Evolutionary conservation across 2,797 vertebrate species (phyloP), one percentile per base, ranked within the genome.

Genomic region (Ispidina lecontei): DNA sequence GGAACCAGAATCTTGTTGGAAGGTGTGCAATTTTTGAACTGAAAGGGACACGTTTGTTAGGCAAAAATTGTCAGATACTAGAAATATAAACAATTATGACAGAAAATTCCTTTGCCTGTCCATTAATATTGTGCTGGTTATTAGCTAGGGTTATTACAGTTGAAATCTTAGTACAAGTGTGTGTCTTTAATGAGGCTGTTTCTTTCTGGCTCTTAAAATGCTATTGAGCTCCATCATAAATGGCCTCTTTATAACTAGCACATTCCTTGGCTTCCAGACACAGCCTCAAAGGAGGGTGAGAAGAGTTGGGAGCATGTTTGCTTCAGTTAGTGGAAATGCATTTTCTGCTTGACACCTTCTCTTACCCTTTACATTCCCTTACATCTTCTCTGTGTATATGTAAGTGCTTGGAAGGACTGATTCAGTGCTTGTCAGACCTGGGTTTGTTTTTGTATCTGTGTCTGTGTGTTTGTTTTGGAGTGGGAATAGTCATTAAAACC

Each of bases 241-340:
- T 90, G 46, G 78, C 63, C 67, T 94, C 87, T 96, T 96, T 95
- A 95, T 96, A 85, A 71, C 79, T 77, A 92, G 67, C 56, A 82
- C 91, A 94, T 95, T 96, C 94, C 75, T 95, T 92, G 81, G 92
- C 83, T 91, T 91, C 83, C 84, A 90, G 77, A 80, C 76, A 54
- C 72, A 89, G 96, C 64, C 90, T 93, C 65, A 79, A 70, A 89
- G 84, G 83, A 92, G 33, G 31, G 29, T 94, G 83, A 93, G 89
- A 94, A 89, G 59, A 94, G 44, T 93, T 90, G 31, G 91, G 71
- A 77, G 46, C 2, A 4, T 83, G 47, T 90, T 95, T 93, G 87
- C 41, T 72, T 19, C 47, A 64, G 51, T 84, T 74, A 64, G 28
- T 51, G 72, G 59, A 85, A 92, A 88, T 23, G 7, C 76, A 68